phyloP scores from a whole-genome alignment of 2,888 invertebrate species.

The Dolomedes plantarius region DNA sequence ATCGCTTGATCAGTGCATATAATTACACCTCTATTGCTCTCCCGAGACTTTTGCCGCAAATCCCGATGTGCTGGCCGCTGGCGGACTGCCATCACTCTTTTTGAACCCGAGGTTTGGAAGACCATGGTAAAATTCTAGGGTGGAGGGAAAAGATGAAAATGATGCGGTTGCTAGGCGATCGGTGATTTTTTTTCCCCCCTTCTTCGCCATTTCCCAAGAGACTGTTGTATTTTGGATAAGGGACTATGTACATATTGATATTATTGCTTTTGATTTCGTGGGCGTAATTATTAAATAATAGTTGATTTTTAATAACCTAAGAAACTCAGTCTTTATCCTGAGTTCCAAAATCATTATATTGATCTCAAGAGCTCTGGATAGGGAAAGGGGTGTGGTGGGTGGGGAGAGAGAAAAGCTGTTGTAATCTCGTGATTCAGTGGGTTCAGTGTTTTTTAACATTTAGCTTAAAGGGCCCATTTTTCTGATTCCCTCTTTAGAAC shows the following conservation, averaged over 20 bases:
- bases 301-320: too few species aligned
- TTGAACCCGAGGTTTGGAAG: constrained; percentile 12
- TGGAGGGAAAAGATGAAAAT: constrained; percentile 23
- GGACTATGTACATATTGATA: constrained; percentile 20
- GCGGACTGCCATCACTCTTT: background rate
- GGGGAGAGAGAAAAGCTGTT: too few species aligned
- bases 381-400: too few species aligned
- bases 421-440: too few species aligned
- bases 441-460: too few species aligned
- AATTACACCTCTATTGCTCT: background rate
- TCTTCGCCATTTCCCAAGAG: background rate
- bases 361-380: too few species aligned
- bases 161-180: constrained; percentile 49
- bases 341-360: too few species aligned
- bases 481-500: too few species aligned
- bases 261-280: too few species aligned
- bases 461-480: too few species aligned
- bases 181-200: background rate
- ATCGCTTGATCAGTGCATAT: background rate
- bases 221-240: background rate
- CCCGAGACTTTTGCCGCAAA: constrained; percentile 4
- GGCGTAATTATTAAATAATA: too few species aligned
- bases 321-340: too few species aligned
- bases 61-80: background rate
- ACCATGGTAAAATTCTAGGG: background rate